phyloP scores from a whole-genome alignment of 2,113 vertebrate genomes.

The Plestiodon gilberti region DNA sequence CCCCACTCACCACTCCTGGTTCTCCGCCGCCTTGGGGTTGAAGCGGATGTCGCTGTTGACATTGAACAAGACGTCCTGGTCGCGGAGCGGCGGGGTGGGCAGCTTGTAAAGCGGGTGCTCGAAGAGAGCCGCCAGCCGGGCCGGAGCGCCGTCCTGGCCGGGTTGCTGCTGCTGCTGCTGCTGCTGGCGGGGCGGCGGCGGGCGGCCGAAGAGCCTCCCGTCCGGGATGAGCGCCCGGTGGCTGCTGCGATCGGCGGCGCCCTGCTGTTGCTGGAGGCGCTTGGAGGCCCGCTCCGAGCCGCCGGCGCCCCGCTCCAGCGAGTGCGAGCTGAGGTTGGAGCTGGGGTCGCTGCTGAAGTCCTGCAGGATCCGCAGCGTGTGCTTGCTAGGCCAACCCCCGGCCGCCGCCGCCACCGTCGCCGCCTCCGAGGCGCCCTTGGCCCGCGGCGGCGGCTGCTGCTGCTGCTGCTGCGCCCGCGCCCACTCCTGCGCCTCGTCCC shows the following conservation, averaged over 20 bases:
- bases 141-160: slow-evolving; percentile 45
- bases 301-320: slow-evolving; percentile 78
- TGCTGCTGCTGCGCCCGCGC: not conserved
- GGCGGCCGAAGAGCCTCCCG: not conserved
- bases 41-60: slow-evolving; percentile 94
- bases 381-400: slow-evolving; percentile 89
- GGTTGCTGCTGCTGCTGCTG: not conserved
- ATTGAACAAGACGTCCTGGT: slow-evolving; percentile 91
- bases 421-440: slow-evolving; percentile 63
- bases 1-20: slow-evolving; percentile 86
- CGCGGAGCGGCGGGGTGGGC: slow-evolving; percentile 77
- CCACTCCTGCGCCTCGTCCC: slow-evolving; percentile 50
- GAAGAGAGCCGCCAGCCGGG: slow-evolving; percentile 84
- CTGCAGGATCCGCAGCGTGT: slow-evolving; percentile 92
- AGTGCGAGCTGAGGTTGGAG: slow-evolving; percentile 89
- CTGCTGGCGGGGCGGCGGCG: slow-evolving; percentile 41
- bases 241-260: not conserved
- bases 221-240: slow-evolving; percentile 59
- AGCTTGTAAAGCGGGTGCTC: slow-evolving; percentile 86
- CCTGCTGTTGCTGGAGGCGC: not conserved
- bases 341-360: slow-evolving; percentile 92
- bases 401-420: slow-evolving; percentile 70
- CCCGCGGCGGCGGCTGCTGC: slow-evolving; percentile 71
- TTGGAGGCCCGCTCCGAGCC: slow-evolving; percentile 46
- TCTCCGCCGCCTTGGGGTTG: slow-evolving; percentile 89